Conservation (phyloP, 2,797 vertebrate species). For the Falco biarmicus region DNA sequence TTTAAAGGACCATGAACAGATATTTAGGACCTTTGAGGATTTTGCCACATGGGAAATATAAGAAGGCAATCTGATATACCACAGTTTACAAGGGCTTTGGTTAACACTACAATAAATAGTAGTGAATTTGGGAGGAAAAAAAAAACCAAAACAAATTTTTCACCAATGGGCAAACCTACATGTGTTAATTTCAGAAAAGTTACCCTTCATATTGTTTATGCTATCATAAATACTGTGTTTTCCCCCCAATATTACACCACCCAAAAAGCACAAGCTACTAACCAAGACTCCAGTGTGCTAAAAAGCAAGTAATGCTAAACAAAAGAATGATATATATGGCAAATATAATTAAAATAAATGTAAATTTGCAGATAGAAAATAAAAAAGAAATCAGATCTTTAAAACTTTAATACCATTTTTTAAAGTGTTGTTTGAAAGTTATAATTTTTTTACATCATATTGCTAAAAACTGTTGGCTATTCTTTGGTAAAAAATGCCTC, state of each 20-base stretch:
- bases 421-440: neutral
- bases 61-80: neutral
- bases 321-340: neutral
- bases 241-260: neutral
- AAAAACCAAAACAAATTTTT: neutral
- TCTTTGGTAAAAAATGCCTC: neutral
- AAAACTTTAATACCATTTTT: neutral
- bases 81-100: neutral
- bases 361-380: neutral
- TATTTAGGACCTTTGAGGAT: neutral
- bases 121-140: neutral
- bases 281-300: neutral
- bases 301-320: neutral
- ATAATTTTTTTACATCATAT: neutral
- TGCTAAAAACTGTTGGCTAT: neutral
- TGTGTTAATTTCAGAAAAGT: neutral
- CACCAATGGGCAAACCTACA: neutral
- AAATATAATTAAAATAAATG: neutral
- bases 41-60: neutral
- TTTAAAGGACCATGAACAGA: neutral
- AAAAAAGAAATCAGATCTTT: neutral
- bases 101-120: neutral
- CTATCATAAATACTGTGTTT: neutral
- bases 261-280: neutral
- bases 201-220: neutral